phyloP scores from a whole-genome alignment of 1,140 invertebrate species.

The Ditylenchus dipsaci region DNA sequence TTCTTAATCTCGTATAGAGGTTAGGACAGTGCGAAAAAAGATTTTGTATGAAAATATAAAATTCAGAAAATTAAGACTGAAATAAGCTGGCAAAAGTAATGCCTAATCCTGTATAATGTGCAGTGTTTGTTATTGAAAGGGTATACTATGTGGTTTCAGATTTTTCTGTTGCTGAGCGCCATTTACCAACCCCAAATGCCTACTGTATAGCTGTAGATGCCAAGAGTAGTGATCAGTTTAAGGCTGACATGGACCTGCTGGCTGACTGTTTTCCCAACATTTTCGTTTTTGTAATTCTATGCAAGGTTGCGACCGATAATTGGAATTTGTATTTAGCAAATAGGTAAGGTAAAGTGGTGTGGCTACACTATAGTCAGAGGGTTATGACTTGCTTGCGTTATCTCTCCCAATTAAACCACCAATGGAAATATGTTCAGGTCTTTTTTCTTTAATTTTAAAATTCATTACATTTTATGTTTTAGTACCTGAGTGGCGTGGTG shows the following conservation, averaged over 20 bases:
- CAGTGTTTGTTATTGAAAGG: no score
- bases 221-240: conserved; percentile 29
- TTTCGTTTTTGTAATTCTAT: conserved; percentile 39
- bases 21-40: no score
- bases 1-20: no score
- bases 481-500: conserved; percentile 41
- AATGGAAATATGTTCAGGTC: conserved; percentile 47
- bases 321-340: neutral
- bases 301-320: neutral
- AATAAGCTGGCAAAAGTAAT: no score
- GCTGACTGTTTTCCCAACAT: conserved; percentile 45
- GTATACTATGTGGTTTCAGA: conserved; percentile 27
- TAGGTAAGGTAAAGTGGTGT: conserved; percentile 22
- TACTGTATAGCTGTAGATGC: conserved; percentile 50
- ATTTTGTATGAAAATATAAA: no score
- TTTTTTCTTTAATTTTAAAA: neutral
- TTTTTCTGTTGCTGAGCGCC: conserved; percentile 31
- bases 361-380: conserved; percentile 36
- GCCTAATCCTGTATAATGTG: no score
- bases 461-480: neutral
- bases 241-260: conserved; percentile 30
- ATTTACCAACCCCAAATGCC: conserved; percentile 52
- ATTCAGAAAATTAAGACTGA: no score
- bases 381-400: conserved; percentile 46
- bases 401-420: conserved; percentile 30